Base-by-base conservation (phyloP, 1,140 invertebrate species). In the Propsilocerus akamusi region DNA sequence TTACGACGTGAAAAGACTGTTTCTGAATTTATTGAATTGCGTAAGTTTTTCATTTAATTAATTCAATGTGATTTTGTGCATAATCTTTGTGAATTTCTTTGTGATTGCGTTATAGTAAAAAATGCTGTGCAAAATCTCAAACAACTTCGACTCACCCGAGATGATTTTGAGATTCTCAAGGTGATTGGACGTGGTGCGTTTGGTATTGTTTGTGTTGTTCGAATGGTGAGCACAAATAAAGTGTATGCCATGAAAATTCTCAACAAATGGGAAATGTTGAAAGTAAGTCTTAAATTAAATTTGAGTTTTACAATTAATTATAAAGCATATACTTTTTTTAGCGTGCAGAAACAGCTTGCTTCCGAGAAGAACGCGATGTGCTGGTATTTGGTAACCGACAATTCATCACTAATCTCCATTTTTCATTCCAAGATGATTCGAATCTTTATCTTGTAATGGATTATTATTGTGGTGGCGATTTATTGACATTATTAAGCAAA, bases 221-320 rank as follows among this genome's bases (percentile, higher is more conserved):
- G 86, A 58, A 68, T 71, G 53, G 64, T 67, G 5, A 65, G 69
- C 5, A 70, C 70, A 0, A 72, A 75, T 50, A 62, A 73, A 51
- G 90, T 97, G 3, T 98, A 86, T 70, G 97, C 97, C 11, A 98
- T 99, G 95, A 99, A 99, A 74, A 97, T 97, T 61, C 73, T 99
- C 24, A 98, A 99, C 69, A 99, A 99, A 71, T 97, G 94, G 92
- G 96, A 99, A 70, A 99, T 99, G 94, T 68, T 99, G 17, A 98
- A 92, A 64, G 69, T 69, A 56, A 14, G 49, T 41, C 24, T 24
- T n/a, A n/a, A n/a, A n/a, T n/a, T 30, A 30, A 10, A 30, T 30
- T 30, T 30, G 28, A 10, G 14, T 46, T 30, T 30, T 30, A 30
- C 28, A 30, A 30, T 41, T 41, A 30, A 41, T 41, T 17, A 17